Percentiles rank a stretch among this genome's conserved stretches.
Evolutionary conservation across 1,140 invertebrate species (phyloP).

Genomic region (Mycetomoellerius zeteki): DNA sequence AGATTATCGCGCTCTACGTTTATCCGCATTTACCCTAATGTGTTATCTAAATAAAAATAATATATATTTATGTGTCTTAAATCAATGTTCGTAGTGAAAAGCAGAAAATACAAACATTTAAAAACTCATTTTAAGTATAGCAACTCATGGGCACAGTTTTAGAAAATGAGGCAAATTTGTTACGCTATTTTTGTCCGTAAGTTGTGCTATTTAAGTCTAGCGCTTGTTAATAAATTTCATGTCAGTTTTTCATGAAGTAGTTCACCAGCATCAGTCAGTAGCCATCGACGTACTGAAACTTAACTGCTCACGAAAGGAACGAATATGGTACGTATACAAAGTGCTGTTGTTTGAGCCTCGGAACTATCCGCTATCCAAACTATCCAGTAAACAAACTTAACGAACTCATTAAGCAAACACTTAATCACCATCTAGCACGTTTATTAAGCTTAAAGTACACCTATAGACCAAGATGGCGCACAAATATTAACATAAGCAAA

Average conservation of each 20-base stretch:
- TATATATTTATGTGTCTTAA: neutral
- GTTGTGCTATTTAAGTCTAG: constrained; percentile 36
- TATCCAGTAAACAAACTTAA: constrained; percentile 58
- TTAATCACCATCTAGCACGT: constrained; percentile 54
- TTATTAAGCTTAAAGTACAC: constrained; percentile 49
- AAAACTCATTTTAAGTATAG: neutral
- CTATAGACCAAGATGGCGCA: constrained; percentile 27
- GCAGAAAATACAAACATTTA: neutral
- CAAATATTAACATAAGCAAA: constrained; percentile 41
- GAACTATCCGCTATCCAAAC: constrained; percentile 52
- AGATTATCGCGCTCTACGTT: constrained; percentile 25
- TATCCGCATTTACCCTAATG: neutral
- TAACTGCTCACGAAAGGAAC: constrained; percentile 40
- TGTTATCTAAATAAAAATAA: constrained; percentile 28
- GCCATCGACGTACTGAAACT: constrained; percentile 25
- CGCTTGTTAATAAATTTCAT: constrained; percentile 37
- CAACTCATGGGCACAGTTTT: neutral
- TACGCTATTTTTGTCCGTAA: constrained; percentile 6
- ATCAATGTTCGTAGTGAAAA: neutral
- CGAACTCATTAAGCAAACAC: constrained; percentile 53
- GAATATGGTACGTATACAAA: constrained; percentile 44
- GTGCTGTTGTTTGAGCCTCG: constrained; percentile 43
- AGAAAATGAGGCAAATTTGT: constrained; percentile 15
- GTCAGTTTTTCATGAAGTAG: constrained; percentile 33
- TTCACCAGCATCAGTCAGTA: constrained; percentile 5